A percentile compares a stretch with the other conserved stretches of the same genome.
Conservation (phyloP, 53 echinoderm and acorn worm species). For the Mesocentrotus franciscanus region DNA sequence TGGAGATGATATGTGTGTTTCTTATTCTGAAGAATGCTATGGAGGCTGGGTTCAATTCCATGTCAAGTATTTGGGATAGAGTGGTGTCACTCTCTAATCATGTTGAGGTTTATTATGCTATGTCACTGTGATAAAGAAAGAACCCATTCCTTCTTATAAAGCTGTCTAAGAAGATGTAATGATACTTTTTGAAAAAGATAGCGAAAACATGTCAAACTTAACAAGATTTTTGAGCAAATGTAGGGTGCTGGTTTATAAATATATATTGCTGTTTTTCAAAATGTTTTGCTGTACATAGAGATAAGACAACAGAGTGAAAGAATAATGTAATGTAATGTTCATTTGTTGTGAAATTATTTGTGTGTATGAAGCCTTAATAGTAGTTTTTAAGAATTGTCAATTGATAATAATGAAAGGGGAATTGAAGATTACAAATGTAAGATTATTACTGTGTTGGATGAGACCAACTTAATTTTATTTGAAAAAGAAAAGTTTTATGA, state of each 20-base stretch:
- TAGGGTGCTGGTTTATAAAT: slow-evolving; percentile 45
- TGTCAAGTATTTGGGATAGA: not conserved
- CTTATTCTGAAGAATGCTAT: not conserved
- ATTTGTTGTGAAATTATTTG: slow-evolving; percentile 18
- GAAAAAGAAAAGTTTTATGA: not conserved
- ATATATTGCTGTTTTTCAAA: not conserved
- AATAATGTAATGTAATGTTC: slow-evolving; percentile 11
- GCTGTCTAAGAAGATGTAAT: not conserved
- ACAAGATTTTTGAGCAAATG: not conserved
- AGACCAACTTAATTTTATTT: not conserved
- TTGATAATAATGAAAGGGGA: too few relatives aligned
- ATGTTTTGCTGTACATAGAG: slow-evolving; percentile 49
- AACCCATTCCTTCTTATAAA: not conserved
- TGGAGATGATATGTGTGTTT: not conserved
- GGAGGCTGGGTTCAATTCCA: not conserved
- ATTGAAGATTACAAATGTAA: too few relatives aligned
- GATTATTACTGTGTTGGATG: too few relatives aligned
- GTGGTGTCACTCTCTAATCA: not conserved
- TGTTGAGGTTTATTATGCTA: not conserved
- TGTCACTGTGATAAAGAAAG: not conserved
- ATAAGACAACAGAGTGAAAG: slow-evolving; percentile 13
- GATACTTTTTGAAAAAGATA: not conserved
- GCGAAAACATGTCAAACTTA: not conserved
- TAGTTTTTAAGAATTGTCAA: slow-evolving; percentile 3
- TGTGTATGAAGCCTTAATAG: slow-evolving; percentile 43